A percentile compares a stretch with the other conserved stretches of the same genome.
phyloP scores from a whole-genome alignment of 2,797 vertebrate genomes.

The Hemitrygon akajei region DNA sequence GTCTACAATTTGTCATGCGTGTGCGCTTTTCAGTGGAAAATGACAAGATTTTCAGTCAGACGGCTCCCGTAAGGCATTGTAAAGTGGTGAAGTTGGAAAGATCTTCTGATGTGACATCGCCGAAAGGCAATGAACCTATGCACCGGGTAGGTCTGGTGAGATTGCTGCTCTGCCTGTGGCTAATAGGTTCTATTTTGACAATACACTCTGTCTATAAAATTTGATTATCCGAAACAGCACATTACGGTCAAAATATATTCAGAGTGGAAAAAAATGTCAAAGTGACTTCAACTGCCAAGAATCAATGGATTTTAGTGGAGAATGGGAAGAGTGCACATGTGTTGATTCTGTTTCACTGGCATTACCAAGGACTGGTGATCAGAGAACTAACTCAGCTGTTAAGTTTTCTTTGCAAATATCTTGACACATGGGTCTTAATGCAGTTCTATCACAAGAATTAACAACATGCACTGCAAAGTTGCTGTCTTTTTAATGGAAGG shows the following conservation, averaged over 20 bases:
- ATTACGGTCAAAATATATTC: conserved; percentile 58
- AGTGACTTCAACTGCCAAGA: conserved; percentile 17
- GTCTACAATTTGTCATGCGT: conserved; percentile 86
- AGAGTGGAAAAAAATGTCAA: conserved; percentile 25
- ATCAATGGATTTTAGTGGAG: not conserved
- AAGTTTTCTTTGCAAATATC: not conserved
- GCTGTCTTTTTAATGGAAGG: not conserved
- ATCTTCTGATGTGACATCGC: conserved; percentile 69
- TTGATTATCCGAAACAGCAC: conserved; percentile 54
- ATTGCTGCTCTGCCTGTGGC: conserved; percentile 63
- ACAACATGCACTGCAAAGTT: not conserved
- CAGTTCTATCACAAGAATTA: not conserved
- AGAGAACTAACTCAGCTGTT: not conserved
- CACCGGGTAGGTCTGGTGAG: conserved; percentile 64
- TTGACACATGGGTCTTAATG: not conserved
- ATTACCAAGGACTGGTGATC: not conserved
- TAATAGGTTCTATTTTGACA: conserved; percentile 57
- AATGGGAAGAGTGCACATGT: not conserved
- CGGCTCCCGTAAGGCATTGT: conserved; percentile 69
- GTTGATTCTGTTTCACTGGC: not conserved
- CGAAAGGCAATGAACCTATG: conserved; percentile 67
- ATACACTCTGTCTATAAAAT: conserved; percentile 53
- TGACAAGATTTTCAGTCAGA: conserved; percentile 78
- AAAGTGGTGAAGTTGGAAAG: conserved; percentile 57
- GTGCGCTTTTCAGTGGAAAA: conserved; percentile 82